These are phyloP conservation scores for Archivesica marissinica DNA, from an alignment of 1,140 invertebrate species.

Conservation along the genomic window DNA sequence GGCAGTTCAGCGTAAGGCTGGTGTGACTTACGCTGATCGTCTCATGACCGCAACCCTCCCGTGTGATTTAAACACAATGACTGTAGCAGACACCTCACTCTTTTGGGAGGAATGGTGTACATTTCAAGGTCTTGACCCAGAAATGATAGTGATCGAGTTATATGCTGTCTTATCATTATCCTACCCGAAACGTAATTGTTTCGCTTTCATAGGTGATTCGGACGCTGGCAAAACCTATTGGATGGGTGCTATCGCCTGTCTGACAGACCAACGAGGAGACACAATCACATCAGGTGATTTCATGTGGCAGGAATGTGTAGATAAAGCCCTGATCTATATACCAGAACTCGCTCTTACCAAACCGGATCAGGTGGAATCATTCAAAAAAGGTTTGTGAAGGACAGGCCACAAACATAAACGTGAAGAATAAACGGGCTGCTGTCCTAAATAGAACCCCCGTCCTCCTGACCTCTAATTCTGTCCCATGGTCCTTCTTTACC, in stretches of 20 bases:
- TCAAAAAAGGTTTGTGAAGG: conserved; percentile 30
- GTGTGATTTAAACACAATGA: neutral
- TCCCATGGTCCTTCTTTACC: neutral
- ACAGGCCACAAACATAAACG: neutral
- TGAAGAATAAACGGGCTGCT: neutral
- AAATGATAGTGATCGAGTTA: neutral
- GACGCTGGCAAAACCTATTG: conserved; percentile 34
- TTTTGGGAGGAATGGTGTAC: neutral
- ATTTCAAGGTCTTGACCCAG: neutral
- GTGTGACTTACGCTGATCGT: neutral
- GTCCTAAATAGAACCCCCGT: neutral
- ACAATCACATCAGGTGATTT: neutral
- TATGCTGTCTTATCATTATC: neutral
- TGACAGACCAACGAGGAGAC: neutral
- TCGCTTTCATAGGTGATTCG: neutral
- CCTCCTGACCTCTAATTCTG: neutral
- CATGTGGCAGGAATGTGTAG: conserved; percentile 9
- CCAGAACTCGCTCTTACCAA: neutral
- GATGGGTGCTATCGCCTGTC: neutral
- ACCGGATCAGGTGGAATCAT: conserved; percentile 1
- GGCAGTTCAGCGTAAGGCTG: neutral
- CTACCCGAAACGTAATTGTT: neutral
- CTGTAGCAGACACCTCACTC: neutral
- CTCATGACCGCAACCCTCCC: neutral
- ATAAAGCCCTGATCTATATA: neutral